A percentile compares a stretch with the other conserved stretches of the same genome.
Evolutionary conservation across 1,140 invertebrate species (phyloP).

Genomic region (Contarinia nasturtii): DNA sequence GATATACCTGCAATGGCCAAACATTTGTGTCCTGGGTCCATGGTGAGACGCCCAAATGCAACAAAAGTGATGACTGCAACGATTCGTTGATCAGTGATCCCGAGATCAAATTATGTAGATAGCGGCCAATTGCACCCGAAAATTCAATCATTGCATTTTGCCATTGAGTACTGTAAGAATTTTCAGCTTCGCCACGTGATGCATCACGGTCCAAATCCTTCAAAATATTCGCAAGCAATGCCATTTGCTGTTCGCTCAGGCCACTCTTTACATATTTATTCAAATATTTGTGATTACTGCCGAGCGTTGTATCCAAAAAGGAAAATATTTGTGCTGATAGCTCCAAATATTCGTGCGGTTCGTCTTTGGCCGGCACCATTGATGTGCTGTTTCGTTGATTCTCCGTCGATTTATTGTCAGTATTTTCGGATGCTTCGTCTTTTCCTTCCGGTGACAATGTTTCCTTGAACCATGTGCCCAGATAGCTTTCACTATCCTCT

Average conservation of each 20-base stretch:
- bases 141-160: conserved; percentile 21
- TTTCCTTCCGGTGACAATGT: conserved; percentile 57
- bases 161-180: conserved; percentile 12
- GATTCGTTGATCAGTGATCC: conserved; percentile 42
- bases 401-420: conserved; percentile 25
- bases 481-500: conserved; percentile 58
- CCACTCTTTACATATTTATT: conserved; percentile 35
- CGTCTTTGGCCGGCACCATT: conserved; percentile 72
- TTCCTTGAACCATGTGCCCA: conserved; percentile 85
- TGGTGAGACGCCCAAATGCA: conserved; percentile 57
- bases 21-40: conserved; percentile 38
- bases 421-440: conserved; percentile 31
- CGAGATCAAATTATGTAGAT: conserved; percentile 47
- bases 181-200: conserved; percentile 14
- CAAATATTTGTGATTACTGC: conserved; percentile 26
- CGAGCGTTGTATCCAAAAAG: conserved; percentile 20
- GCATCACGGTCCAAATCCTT: conserved; percentile 62
- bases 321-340: conserved; percentile 20
- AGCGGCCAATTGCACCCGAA: conserved; percentile 20
- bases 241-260: conserved; percentile 55
- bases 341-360: conserved; percentile 47
- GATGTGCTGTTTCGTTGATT: conserved; percentile 20
- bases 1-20: conserved; percentile 72
- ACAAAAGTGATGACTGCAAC: conserved; percentile 50
- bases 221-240: conserved; percentile 61